A percentile compares a stretch with the other conserved stretches of the same genome.
phyloP scores from a whole-genome alignment of 2,797 vertebrate genomes.

The Schizopygopsis malacanthus region DNA sequence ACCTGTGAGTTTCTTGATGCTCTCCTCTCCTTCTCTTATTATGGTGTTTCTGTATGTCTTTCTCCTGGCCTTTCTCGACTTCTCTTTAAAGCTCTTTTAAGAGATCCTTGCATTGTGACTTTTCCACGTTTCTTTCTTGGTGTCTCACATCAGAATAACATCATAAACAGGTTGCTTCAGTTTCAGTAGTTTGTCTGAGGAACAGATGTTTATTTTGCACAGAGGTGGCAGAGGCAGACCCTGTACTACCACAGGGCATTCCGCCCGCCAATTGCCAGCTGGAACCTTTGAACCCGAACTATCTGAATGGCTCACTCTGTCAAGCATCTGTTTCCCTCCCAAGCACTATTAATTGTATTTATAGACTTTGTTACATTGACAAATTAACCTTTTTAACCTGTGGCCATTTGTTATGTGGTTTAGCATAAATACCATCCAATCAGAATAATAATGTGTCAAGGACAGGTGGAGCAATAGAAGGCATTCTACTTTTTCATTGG shows the following conservation, averaged over 20 bases:
- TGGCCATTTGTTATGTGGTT: not conserved
- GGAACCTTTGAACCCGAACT: slow-evolving; percentile 41
- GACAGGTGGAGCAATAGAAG: not conserved
- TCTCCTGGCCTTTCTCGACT: not conserved
- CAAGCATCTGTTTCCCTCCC: slow-evolving; percentile 48
- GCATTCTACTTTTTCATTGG: not conserved
- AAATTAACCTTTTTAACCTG: slow-evolving; percentile 25
- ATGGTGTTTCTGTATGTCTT: not conserved
- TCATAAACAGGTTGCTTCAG: slow-evolving; percentile 53
- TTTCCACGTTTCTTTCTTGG: slow-evolving; percentile 2
- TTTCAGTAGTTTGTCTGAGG: slow-evolving; percentile 51
- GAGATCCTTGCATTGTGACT: slow-evolving; percentile 1
- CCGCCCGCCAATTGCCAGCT: slow-evolving; percentile 36
- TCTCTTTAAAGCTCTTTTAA: not conserved
- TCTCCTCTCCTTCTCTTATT: not conserved
- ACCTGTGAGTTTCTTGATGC: not conserved
- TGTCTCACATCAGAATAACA: slow-evolving; percentile 33
- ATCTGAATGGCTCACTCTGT: slow-evolving; percentile 44
- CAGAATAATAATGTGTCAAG: not conserved
- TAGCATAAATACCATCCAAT: not conserved
- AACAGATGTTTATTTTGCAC: slow-evolving; percentile 61
- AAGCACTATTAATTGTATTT: slow-evolving; percentile 36
- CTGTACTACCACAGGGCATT: slow-evolving; percentile 52
- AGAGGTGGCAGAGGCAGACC: slow-evolving; percentile 56
- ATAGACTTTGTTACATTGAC: slow-evolving; percentile 31